Evolutionary conservation across 2,888 invertebrate genomes (phyloP).

Genomic region (Luperina testacea): DNA sequence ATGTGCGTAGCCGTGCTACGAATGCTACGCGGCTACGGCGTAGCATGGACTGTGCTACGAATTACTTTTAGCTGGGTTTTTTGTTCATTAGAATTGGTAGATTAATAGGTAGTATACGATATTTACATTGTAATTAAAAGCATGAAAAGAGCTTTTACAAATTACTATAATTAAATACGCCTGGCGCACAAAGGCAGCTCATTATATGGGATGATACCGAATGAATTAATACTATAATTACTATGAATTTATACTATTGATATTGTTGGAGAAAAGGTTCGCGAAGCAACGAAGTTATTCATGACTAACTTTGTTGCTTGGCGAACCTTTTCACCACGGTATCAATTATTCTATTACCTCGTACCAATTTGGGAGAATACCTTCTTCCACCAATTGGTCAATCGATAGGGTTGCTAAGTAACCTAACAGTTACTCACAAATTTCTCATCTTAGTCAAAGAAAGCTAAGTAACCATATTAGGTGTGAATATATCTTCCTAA

Average conservation of each 20-base stretch:
- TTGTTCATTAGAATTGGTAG: background rate
- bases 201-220: too few relatives aligned
- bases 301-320: background rate
- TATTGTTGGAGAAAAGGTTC: too few relatives aligned
- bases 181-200: background rate
- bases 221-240: too few relatives aligned
- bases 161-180: background rate
- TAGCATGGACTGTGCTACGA: slow-evolving; percentile 25
- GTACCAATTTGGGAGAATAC: background rate
- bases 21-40: slow-evolving; percentile 29
- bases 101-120: background rate
- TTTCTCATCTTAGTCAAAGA: background rate
- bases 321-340: background rate
- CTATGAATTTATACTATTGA: too few relatives aligned
- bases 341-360: background rate
- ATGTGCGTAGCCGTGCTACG: slow-evolving; percentile 1
- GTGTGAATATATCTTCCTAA: slow-evolving; percentile 1
- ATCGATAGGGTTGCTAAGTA: slow-evolving; percentile 2
- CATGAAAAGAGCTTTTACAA: background rate
- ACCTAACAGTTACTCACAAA: background rate
- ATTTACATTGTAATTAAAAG: background rate
- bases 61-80: background rate
- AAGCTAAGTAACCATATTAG: slow-evolving; percentile 9
- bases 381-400: background rate
- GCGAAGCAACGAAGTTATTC: too few relatives aligned